Conservation (phyloP, 2,797 vertebrate genomes). For the Tangara arthus region DNA sequence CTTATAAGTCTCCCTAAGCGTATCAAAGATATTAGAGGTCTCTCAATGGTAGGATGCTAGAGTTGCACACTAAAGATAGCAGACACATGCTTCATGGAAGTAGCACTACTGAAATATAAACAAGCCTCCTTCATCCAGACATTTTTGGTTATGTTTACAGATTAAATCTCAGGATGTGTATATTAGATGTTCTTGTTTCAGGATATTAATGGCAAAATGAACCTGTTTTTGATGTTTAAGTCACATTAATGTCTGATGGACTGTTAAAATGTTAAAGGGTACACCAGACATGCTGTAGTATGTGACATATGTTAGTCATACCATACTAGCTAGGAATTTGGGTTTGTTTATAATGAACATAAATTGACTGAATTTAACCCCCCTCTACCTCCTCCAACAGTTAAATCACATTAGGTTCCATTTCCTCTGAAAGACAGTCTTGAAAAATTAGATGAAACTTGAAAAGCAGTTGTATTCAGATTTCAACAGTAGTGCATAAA, state of each 20-base stretch:
- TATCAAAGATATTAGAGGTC: conserved; percentile 50
- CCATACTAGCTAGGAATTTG: conserved; percentile 71
- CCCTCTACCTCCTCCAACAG: conserved; percentile 35
- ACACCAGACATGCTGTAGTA: conserved; percentile 62
- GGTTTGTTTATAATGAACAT: conserved; percentile 73
- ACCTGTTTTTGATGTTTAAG: conserved; percentile 77
- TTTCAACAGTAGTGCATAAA: conserved; percentile 57
- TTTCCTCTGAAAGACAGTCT: conserved; percentile 65
- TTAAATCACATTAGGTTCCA: conserved; percentile 67
- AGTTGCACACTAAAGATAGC: conserved; percentile 68
- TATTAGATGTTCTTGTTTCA: conserved; percentile 76
- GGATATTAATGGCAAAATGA: conserved; percentile 78
- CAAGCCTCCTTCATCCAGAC: conserved; percentile 72
- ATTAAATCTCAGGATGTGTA: conserved; percentile 83
- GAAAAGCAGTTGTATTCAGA: conserved; percentile 56
- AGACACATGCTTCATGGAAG: conserved; percentile 68
- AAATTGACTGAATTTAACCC: conserved; percentile 70
- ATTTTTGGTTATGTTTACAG: conserved; percentile 79
- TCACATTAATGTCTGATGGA: conserved; percentile 81
- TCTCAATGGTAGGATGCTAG: conserved; percentile 44
- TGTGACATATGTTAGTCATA: conserved; percentile 67
- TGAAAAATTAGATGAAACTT: conserved; percentile 65
- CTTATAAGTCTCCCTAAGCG: conserved; percentile 44
- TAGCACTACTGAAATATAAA: conserved; percentile 75
- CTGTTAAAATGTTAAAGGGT: conserved; percentile 75